These are phyloP conservation scores for Pseudopipra pipra DNA, from an alignment of 2,113 vertebrate species.

Conservation along the genomic window DNA sequence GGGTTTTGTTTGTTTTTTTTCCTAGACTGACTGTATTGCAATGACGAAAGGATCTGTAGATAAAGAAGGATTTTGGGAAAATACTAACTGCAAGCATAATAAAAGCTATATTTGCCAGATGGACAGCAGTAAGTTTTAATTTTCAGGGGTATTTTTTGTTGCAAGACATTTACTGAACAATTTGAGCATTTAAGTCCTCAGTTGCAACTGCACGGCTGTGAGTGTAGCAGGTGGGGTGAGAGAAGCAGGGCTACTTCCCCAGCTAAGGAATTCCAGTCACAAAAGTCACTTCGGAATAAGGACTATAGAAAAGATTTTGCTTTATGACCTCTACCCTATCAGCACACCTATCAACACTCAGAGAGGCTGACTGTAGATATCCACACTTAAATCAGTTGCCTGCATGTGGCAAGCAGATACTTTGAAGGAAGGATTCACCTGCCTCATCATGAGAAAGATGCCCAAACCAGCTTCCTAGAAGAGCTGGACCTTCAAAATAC, in stretches of 20 bases:
- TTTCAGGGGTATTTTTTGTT: neutral
- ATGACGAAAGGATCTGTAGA: neutral
- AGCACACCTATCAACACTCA: neutral
- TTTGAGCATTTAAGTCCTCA: fast-evolving
- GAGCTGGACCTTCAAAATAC: neutral
- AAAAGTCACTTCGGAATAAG: neutral
- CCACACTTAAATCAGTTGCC: neutral
- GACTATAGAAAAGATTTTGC: neutral
- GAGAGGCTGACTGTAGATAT: neutral
- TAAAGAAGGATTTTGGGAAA: conserved; percentile 2
- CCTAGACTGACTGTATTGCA: neutral
- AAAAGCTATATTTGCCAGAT: conserved; percentile 50
- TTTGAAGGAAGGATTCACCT: neutral
- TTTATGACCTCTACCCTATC: neutral
- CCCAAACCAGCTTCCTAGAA: neutral
- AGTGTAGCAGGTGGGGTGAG: neutral
- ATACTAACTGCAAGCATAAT: neutral
- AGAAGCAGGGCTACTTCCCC: neutral
- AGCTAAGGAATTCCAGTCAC: neutral
- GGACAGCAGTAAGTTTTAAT: conserved; percentile 13
- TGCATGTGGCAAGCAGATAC: fast-evolving
- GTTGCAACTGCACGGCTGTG: neutral
- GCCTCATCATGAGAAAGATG: neutral
- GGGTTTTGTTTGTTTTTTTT: neutral
- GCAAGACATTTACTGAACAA: neutral